Evolutionary conservation across 2,888 invertebrate species (phyloP).

Genomic region (Drosophila fungiperda): DNA sequence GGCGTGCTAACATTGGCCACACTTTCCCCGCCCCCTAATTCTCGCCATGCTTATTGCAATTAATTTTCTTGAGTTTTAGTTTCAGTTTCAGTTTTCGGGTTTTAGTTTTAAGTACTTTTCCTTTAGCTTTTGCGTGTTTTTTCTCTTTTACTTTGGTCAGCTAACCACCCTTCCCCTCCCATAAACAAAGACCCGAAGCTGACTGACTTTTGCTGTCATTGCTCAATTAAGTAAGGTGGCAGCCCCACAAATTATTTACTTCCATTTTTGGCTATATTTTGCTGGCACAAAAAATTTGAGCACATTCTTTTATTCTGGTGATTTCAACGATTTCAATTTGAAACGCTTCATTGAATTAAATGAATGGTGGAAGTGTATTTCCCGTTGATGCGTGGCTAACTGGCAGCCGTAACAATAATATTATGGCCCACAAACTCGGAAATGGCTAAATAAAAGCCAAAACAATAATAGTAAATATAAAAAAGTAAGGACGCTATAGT

Average conservation of each 20-base stretch:
- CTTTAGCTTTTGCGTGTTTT: conserved; percentile 12
- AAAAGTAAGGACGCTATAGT: background rate
- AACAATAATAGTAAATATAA: conserved; percentile 64
- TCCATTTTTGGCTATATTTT: conserved; percentile 37
- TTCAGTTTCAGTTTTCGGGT: conserved; percentile 57
- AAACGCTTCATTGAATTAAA: conserved; percentile 79
- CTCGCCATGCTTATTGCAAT: conserved; percentile 75
- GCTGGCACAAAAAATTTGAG: conserved; percentile 22
- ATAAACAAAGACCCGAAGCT: conserved; percentile 4
- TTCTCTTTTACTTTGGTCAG: conserved; percentile 28
- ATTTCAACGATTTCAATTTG: conserved; percentile 78
- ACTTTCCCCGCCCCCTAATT: conserved; percentile 34
- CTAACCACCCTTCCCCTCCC: background rate
- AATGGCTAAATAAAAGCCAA: conserved; percentile 74
- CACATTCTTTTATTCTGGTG: conserved; percentile 61
- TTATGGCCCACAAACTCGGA: conserved; percentile 79
- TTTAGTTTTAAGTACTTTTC: conserved; percentile 65
- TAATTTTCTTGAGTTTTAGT: conserved; percentile 77
- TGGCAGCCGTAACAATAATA: conserved; percentile 75
- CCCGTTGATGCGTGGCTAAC: conserved; percentile 63
- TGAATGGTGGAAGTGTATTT: conserved; percentile 51
- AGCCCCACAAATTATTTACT: conserved; percentile 16
- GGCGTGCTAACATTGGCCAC: conserved; percentile 45
- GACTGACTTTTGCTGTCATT: conserved; percentile 55
- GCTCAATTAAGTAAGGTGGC: conserved; percentile 64